phyloP scores from a whole-genome alignment of 2,888 invertebrate genomes.

The Sarcophaga subvicina region DNA sequence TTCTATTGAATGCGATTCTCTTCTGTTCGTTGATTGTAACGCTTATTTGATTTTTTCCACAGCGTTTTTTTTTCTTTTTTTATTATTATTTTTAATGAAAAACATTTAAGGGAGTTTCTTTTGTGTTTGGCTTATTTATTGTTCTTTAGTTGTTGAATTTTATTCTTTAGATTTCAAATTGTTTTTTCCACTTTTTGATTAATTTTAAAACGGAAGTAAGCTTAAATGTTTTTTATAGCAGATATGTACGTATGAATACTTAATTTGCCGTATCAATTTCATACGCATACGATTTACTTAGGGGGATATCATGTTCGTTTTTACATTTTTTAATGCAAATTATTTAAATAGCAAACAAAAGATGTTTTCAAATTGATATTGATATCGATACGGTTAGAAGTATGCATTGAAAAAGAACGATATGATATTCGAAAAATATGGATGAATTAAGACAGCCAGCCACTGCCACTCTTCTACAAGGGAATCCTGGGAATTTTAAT shows the following conservation, averaged over 20 bases:
- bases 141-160: conserved; percentile 24
- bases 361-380: conserved; percentile 49
- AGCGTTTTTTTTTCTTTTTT: neutral
- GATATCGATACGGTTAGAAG: conserved; percentile 18
- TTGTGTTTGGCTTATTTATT: conserved; percentile 43
- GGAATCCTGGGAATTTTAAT: neutral
- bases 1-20: conserved; percentile 3
- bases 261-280: conserved; percentile 68
- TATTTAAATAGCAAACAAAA: conserved; percentile 43
- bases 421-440: neutral
- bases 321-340: conserved; percentile 56
- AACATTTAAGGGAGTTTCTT: conserved; percentile 49
- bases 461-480: neutral
- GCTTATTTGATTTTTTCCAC: conserved; percentile 38
- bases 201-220: conserved; percentile 56
- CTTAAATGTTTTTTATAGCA: conserved; percentile 29
- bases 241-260: neutral
- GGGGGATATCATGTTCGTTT: conserved; percentile 33
- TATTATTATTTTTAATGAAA: conserved; percentile 8
- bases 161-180: conserved; percentile 16
- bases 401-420: neutral
- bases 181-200: neutral
- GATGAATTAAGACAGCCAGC: neutral
- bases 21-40: conserved; percentile 39
- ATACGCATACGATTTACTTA: conserved; percentile 47